Base-by-base conservation (phyloP, 2,113 vertebrate species). In the Melanotaenia duboulayi region DNA sequence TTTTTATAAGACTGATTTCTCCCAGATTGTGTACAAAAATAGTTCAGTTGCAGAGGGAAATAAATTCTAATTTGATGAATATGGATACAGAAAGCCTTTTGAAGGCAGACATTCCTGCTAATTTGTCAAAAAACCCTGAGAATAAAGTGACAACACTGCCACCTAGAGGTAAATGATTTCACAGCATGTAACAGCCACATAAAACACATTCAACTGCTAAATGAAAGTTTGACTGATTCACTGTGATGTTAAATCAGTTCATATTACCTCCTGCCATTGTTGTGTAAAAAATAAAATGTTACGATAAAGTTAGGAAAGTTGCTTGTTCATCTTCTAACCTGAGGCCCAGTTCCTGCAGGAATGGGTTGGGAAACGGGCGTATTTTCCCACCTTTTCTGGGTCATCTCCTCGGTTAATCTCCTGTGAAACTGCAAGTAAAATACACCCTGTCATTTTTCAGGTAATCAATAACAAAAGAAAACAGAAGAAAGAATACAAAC, bases 321-420 rank as follows among this genome's bases (percentile, higher is more conserved):
- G 20, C 50, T 22, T 19, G 22, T 40, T 46, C 51, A 55, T 19
- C 2, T 46, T 81, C 77, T 75, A 80, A 99, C 97, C 95, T 94
- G 94, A 61, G 93, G 56, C 61, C 90, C 91, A 72, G 88, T 93
- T 59, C 77, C 93, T 72, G 94, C 81, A 13, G 95, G 90, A 48
- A 99, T 86, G 10, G 95, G 89, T 77, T 96, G 96, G 61, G 95
- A 95, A 77, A 87, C 91, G 8, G 96, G 95, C 13, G 93, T 90
- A 57, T 57, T 96, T 89, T 99, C 96, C 98, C 98, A 99, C 79
- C 96, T 94, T 82, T 94, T 97, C 64, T 96, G 96, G 6, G 94
- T 97, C 91, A 99, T 96, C 87, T 98, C 97, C 87, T 99, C 97
- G 16, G 95, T 94, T 59, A 99, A 89, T 55, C 97, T 94, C 84